Percentiles rank a stretch among this genome's conserved stretches.
Conservation (phyloP, 2,113 vertebrate species). For the Climacteris rufus region DNA sequence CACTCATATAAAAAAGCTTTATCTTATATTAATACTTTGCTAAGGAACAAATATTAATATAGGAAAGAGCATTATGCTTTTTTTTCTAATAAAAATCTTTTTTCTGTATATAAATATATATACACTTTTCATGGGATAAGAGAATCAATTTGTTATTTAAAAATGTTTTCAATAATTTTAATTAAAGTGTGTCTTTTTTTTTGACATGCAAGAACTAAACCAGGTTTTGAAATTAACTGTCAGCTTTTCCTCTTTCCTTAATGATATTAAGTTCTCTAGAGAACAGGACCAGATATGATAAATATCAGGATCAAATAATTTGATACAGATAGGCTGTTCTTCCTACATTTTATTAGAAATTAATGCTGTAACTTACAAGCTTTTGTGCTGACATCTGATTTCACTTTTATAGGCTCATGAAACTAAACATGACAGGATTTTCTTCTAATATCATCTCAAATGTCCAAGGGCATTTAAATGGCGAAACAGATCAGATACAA, state of each 20-base stretch:
- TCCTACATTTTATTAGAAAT: constrained; percentile 14
- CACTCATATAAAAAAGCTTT: not conserved
- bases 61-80: fast-evolving
- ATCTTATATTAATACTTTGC: not conserved
- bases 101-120: not conserved
- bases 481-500: not conserved
- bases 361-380: not conserved
- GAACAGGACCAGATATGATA: not conserved
- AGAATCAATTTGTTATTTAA: not conserved
- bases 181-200: not conserved
- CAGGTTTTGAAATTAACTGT: not conserved
- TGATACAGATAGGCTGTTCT: not conserved
- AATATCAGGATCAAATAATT: constrained; percentile 17
- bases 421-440: constrained; percentile 35
- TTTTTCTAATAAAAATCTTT: not conserved
- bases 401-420: constrained; percentile 12
- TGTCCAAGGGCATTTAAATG: not conserved
- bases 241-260: not conserved
- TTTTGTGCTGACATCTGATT: constrained; percentile 31
- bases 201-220: not conserved
- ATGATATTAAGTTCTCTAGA: not conserved
- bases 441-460: constrained; percentile 11
- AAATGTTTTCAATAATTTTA: not conserved
- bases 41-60: not conserved
- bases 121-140: not conserved